Evolutionary conservation across 23 tunicate genomes (phyloP), one percentile per base, ranked within the genome.

Genomic region (Oikopleura vanhoeffeni): DNA sequence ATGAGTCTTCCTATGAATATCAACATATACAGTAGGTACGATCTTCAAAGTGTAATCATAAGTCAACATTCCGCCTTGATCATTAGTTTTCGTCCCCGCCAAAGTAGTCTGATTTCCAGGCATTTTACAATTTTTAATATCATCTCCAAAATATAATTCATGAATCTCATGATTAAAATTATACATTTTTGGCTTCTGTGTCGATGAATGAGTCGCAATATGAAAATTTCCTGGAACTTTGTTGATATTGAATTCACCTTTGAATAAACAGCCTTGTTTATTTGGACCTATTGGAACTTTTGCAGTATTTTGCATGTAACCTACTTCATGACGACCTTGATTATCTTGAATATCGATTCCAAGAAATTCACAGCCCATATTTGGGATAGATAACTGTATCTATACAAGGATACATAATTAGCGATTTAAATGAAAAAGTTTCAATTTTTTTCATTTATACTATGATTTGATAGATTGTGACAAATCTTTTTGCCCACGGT

Each of bases 141-240:
- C 87, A 28, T 95, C 99, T 1, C 99, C 99, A 76, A 95, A 88
- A 76, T 88, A 83, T 40, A 95, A 84, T 67, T 91, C 91, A 60
- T 85, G 76, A 30, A 95, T 95, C 84, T 89, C 89, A 85, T 95
- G 99, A 27, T 86, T 95, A 91, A 95, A 91, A 76, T 95, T 96
- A 39, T 95, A 92, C 57, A 88, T 87, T 0, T 57, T 40, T 0
- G 99, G 99, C 82, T 95, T 92, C 39, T 83, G 76, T 27, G 71
- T 33, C 33, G 99, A 77, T 33, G 92, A 84, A 84, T 95, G 99
- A 1, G 99, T 95, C 0, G 99, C 89, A n/a, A 95, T 89, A 83
- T 95, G 99, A 71, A 95, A 95, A 76, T 95, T 95, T 1, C 99
- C 99, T 0, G 99, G 99, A 0, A 95, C 99, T 87, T 95, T 95